These are phyloP conservation scores for Gephyroberyx darwinii DNA, from an alignment of 2,797 vertebrate species.

Conservation along the genomic window DNA sequence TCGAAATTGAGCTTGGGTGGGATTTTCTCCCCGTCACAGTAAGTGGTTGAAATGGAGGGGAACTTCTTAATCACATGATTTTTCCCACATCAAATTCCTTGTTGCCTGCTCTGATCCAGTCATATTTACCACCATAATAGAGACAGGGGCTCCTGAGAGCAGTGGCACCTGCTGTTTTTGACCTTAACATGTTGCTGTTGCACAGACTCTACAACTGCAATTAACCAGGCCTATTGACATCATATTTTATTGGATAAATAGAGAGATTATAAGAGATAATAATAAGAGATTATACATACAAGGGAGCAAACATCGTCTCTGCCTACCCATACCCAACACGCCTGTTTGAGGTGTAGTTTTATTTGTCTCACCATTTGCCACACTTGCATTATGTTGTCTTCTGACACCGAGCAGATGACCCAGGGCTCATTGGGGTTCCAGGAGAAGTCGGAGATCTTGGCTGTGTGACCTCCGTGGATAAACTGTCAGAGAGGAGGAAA, in stretches of 20 bases:
- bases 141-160: not conserved
- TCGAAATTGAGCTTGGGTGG: slow-evolving; percentile 1
- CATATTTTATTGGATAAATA: not conserved
- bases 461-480: slow-evolving; percentile 94
- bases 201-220: no score
- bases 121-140: not conserved
- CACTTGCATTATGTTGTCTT: slow-evolving; percentile 98
- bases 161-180: not conserved
- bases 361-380: slow-evolving; percentile 90
- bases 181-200: not conserved
- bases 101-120: not conserved
- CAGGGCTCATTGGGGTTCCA: slow-evolving; percentile 97
- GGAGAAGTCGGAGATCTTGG: slow-evolving; percentile 96
- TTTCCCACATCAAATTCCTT: not conserved
- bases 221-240: not conserved
- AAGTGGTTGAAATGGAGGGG: not conserved
- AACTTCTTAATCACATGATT: not conserved
- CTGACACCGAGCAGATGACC: slow-evolving; percentile 97
- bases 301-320: not conserved
- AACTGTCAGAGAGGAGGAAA: slow-evolving; percentile 77
- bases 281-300: not conserved
- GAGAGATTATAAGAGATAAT: no score
- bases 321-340: not conserved
- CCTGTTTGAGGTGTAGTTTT: not conserved
- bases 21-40: slow-evolving; percentile 6